These are phyloP conservation scores for Dugesia japonica DNA, from an alignment of 2,888 invertebrate species.

Conservation along the genomic window DNA sequence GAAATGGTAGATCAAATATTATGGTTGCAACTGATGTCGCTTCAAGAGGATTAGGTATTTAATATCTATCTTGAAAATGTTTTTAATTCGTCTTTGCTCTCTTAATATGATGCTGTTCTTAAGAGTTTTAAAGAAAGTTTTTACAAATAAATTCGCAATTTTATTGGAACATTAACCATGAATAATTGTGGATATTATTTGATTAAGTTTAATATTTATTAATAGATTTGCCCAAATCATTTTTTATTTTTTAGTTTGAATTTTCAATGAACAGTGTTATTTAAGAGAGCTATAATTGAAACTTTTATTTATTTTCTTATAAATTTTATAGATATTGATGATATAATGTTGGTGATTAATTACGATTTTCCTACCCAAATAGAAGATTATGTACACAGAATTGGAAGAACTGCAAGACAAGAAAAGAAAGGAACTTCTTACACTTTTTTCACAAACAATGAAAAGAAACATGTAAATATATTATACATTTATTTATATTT, in stretches of 20 bases:
- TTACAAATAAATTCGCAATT: not conserved
- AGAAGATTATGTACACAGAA: slow-evolving; percentile 92
- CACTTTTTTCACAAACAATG: slow-evolving; percentile 66
- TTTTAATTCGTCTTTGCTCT: not conserved
- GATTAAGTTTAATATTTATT: no score
- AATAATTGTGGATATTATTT: no score
- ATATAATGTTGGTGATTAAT: slow-evolving; percentile 90
- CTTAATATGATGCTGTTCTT: slow-evolving; percentile 15
- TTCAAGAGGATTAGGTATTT: slow-evolving; percentile 20
- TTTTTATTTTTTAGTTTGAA: no score
- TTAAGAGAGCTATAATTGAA: not conserved
- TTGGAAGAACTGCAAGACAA: slow-evolving; percentile 80
- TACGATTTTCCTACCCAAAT: slow-evolving; percentile 90
- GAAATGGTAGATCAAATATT: slow-evolving; percentile 13
- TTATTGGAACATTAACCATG: no score
- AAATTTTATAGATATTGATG: slow-evolving; percentile 67
- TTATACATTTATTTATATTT: no score
- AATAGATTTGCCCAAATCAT: no score
- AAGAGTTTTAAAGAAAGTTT: not conserved
- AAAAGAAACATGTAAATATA: not conserved
- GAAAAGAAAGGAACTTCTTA: slow-evolving; percentile 83
- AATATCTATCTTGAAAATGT: slow-evolving; percentile 1
- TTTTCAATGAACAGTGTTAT: not conserved
- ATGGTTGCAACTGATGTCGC: slow-evolving; percentile 14
- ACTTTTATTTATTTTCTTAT: not conserved